Conservation (phyloP, 2,888 invertebrate species). For the Adineta ricciae region DNA sequence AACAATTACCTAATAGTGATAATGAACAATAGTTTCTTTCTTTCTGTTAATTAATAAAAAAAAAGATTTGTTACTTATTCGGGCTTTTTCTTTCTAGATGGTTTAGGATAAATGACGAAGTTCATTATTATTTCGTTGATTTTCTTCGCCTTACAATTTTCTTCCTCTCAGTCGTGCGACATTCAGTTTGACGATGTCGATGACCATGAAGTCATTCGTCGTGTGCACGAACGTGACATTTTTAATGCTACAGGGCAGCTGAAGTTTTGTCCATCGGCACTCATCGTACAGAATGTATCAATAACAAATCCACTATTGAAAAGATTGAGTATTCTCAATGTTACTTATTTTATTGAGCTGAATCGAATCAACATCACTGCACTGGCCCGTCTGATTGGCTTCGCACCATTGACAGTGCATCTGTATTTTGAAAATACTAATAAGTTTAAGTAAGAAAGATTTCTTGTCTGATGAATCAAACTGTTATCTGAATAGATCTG, state of each 20-base stretch:
- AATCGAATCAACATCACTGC: background rate
- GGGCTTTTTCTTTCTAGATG: too few relatives aligned
- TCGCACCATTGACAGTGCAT: background rate
- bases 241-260: background rate
- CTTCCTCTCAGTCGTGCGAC: background rate
- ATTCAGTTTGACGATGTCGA: background rate
- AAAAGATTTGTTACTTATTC: too few relatives aligned
- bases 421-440: background rate
- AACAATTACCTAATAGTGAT: background rate
- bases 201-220: background rate
- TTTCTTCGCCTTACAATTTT: too few relatives aligned
- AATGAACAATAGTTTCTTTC: background rate
- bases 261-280: background rate
- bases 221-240: background rate
- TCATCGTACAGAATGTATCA: background rate
- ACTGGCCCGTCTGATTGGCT: background rate
- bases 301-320: background rate
- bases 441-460: background rate
- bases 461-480: too few relatives aligned
- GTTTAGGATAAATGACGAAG: too few relatives aligned
- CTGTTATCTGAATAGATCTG: background rate
- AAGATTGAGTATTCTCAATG: background rate
- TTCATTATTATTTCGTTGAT: too few relatives aligned
- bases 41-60: too few relatives aligned
- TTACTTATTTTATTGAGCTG: background rate